Evolutionary conservation across 1,140 invertebrate genomes (phyloP).

Genomic region (Temnothorax longispinosus): DNA sequence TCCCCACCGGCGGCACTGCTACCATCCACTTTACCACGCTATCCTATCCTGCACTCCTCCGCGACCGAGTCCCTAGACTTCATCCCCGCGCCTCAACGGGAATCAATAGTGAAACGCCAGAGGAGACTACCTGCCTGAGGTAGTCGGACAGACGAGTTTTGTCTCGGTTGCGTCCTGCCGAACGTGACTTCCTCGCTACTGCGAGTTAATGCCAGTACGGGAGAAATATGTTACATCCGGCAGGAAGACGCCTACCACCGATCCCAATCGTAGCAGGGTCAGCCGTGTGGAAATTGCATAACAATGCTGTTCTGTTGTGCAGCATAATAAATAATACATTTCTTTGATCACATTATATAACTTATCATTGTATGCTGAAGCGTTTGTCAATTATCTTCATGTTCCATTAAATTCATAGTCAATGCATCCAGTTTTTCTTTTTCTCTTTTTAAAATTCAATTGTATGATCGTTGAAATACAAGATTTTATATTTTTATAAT

Average conservation of each 20-base stretch:
- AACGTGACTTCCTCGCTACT: constrained; percentile 56
- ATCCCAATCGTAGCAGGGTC: background rate
- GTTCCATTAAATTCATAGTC: background rate
- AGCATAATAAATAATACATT: background rate
- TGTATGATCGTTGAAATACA: background rate
- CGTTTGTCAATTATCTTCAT: background rate
- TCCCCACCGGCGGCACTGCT: constrained; percentile 35
- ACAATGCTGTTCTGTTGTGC: background rate
- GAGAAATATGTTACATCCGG: constrained; percentile 27
- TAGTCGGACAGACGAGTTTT: constrained; percentile 50
- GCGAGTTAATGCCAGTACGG: background rate
- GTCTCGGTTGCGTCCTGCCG: constrained; percentile 61
- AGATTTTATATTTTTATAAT: constrained; percentile 6
- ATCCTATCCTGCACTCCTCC: constrained; percentile 41
- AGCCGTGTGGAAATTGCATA: background rate
- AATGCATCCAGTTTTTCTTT: background rate
- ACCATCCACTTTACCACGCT: constrained; percentile 61
- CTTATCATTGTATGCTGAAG: background rate
- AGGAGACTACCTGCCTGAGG: constrained; percentile 54
- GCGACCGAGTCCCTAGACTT: constrained; percentile 47
- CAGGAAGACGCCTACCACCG: background rate
- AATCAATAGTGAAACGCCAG: constrained; percentile 75
- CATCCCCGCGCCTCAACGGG: constrained; percentile 47
- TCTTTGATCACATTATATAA: background rate
- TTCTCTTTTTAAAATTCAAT: background rate